These are phyloP conservation scores for Anarsia innoxiella DNA, from an alignment of 2,888 invertebrate genomes.

Conservation along the genomic window DNA sequence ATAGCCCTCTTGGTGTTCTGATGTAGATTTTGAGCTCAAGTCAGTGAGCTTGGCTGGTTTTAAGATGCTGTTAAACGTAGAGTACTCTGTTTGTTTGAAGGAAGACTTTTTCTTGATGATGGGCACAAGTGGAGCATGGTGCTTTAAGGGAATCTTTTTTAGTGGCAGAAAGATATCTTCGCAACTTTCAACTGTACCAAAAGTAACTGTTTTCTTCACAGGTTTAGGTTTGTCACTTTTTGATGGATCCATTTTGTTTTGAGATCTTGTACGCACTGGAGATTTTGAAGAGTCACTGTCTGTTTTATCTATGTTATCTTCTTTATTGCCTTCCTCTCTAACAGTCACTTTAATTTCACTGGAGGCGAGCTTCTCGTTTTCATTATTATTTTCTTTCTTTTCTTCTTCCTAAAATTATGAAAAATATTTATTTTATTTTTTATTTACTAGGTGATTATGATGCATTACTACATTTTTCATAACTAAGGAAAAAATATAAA, in stretches of 20 bases:
- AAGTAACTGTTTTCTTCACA: constrained; percentile 78
- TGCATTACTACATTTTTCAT: no score
- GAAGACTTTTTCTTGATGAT: constrained; percentile 79
- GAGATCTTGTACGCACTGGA: constrained; percentile 64
- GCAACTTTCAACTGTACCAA: constrained; percentile 78
- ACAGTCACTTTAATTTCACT: constrained; percentile 44
- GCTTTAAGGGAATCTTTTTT: constrained; percentile 74
- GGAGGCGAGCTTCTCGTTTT: constrained; percentile 33
- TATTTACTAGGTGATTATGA: no score
- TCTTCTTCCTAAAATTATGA: constrained; percentile 72
- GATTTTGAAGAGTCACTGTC: constrained; percentile 49
- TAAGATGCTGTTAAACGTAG: constrained; percentile 75
- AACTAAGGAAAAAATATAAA: no score
- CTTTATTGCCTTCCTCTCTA: constrained; percentile 30
- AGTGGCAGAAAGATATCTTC: constrained; percentile 75
- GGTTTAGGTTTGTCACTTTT: constrained; percentile 64
- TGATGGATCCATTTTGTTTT: constrained; percentile 67
- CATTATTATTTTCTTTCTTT: constrained; percentile 68
- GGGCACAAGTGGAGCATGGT: constrained; percentile 76
- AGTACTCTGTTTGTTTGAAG: constrained; percentile 72
- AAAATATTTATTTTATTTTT: no score
- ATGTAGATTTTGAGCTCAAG: constrained; percentile 74
- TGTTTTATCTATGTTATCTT: constrained; percentile 36
- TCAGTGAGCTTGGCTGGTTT: constrained; percentile 78
- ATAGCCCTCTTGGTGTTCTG: constrained; percentile 66